Evolutionary conservation across 2,888 invertebrate genomes (phyloP).

Genomic region (Chrysomela aeneicollis): DNA sequence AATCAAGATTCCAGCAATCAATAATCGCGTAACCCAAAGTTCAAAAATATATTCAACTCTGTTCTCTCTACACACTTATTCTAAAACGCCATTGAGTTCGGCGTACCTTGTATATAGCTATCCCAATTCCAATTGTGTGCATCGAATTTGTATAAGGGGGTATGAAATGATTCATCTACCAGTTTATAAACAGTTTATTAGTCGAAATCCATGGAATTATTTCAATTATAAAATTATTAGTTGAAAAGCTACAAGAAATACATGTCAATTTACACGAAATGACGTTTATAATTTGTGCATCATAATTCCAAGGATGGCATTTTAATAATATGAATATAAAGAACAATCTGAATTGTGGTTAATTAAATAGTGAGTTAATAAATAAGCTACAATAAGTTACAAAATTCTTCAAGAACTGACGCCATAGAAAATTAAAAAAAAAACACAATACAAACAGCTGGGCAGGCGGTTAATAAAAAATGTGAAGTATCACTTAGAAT

Average conservation of each 20-base stretch:
- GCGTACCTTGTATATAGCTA: no score
- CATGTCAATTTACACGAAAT: no score
- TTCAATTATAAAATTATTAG: background rate
- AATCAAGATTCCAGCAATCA: no score
- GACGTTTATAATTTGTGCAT: no score
- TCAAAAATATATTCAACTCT: no score
- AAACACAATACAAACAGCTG: slow-evolving; percentile 43
- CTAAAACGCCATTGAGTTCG: no score
- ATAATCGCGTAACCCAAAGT: no score
- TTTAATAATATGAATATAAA: background rate
- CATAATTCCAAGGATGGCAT: background rate
- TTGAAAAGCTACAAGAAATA: no score
- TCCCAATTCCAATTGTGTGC: no score
- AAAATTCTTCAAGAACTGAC: slow-evolving; percentile 25
- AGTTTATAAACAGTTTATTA: background rate
- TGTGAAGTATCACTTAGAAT: slow-evolving; percentile 35
- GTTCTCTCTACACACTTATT: no score
- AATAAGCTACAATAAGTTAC: slow-evolving; percentile 40
- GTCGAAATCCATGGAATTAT: background rate
- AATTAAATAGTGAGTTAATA: slow-evolving; percentile 36
- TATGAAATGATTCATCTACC: background rate
- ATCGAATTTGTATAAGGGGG: no score
- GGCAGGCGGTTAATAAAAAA: slow-evolving; percentile 41
- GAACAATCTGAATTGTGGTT: background rate
- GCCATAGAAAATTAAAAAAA: slow-evolving; percentile 37